phyloP scores from a whole-genome alignment of 2,113 vertebrate species.

The Geococcyx californianus region DNA sequence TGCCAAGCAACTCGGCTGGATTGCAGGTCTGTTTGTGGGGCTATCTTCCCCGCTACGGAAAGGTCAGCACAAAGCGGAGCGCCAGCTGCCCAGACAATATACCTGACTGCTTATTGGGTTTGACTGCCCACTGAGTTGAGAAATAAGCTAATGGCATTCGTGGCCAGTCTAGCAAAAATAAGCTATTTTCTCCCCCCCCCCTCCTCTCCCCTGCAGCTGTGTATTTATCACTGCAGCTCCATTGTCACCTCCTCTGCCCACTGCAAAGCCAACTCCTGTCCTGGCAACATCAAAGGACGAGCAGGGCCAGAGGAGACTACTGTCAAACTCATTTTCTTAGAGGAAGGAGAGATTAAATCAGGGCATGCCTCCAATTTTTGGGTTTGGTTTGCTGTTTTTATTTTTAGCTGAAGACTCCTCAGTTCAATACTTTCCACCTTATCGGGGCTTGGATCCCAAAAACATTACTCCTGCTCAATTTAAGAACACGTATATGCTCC shows the following conservation, averaged over 20 bases:
- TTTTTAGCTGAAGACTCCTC: background rate
- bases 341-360: background rate
- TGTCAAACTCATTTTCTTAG: background rate
- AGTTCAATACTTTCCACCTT: background rate
- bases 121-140: conserved; percentile 64
- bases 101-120: conserved; percentile 64
- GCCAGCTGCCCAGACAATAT: conserved; percentile 54
- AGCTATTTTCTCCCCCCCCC: background rate
- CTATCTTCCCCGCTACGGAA: background rate
- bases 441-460: background rate
- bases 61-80: conserved; percentile 40
- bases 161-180: conserved; percentile 51
- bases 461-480: background rate
- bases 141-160: conserved; percentile 11
- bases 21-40: conserved; percentile 11
- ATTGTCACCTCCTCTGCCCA: background rate
- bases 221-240: background rate
- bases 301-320: background rate
- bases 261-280: background rate
- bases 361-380: too few relatives aligned
- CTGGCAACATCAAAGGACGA: background rate
- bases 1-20: conserved; percentile 49
- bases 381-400: background rate
- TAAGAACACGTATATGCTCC: fast-evolving
- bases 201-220: conserved; percentile 10